A percentile compares a stretch with the other conserved stretches of the same genome.
Conservation (phyloP, 1,140 invertebrate species). For the Micrasema minimum region DNA sequence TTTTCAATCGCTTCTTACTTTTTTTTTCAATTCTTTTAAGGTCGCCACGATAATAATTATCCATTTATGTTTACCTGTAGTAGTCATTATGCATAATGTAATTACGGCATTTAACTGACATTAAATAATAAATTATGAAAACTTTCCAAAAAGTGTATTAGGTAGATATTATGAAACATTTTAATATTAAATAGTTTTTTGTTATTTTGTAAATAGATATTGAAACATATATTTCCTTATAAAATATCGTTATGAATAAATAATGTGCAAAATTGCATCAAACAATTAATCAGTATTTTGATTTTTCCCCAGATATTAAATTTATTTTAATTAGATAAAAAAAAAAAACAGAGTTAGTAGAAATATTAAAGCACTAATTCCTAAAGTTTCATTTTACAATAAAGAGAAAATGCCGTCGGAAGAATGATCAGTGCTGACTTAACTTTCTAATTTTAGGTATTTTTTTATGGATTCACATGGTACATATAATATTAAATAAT, state of each 20-base stretch:
- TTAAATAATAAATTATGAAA: neutral
- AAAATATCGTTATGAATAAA: conserved; percentile 35
- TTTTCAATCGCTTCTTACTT: neutral
- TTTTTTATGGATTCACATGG: no score
- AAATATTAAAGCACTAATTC: no score
- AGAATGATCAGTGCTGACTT: no score
- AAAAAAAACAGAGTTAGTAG: no score
- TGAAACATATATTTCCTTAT: conserved; percentile 29
- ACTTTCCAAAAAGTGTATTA: conserved; percentile 32
- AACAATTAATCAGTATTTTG: conserved; percentile 12
- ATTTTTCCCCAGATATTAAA: neutral
- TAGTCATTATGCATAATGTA: conserved; percentile 23
- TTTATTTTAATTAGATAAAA: no score
- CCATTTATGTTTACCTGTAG: neutral
- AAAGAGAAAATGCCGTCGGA: no score
- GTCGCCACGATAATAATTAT: neutral
- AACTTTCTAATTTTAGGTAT: no score
- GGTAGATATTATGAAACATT: conserved; percentile 12
- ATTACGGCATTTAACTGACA: conserved; percentile 17
- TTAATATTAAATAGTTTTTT: conserved; percentile 28
- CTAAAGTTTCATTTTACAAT: no score
- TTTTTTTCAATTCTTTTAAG: conserved; percentile 2
- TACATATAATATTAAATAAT: no score
- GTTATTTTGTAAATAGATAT: conserved; percentile 38
- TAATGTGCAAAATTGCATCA: conserved; percentile 13